These are phyloP conservation scores for Trachymyrmex cornetzi DNA, from an alignment of 1,140 invertebrate species.

Conservation along the genomic window DNA sequence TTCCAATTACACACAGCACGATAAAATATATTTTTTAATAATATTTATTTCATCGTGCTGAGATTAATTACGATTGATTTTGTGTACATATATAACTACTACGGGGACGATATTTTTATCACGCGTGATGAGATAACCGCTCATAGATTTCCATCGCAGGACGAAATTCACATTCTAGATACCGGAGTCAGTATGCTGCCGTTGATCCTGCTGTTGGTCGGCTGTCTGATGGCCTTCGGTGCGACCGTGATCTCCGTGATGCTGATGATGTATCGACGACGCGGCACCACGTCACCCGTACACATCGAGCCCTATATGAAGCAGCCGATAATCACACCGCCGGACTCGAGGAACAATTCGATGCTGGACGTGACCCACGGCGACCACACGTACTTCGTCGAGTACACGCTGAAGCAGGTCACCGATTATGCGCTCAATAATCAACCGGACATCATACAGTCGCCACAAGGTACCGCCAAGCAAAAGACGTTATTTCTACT, in stretches of 20 bases:
- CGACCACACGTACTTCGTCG: slow-evolving; percentile 87
- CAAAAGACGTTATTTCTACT: not conserved
- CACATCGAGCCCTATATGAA: slow-evolving; percentile 87
- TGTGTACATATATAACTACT: not conserved
- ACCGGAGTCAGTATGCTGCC: slow-evolving; percentile 88
- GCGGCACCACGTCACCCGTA: slow-evolving; percentile 85
- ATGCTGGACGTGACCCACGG: slow-evolving; percentile 87
- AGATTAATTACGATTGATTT: not conserved
- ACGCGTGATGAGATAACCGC: not conserved
- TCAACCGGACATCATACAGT: slow-evolving; percentile 87
- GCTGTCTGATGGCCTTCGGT: slow-evolving; percentile 88
- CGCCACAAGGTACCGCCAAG: slow-evolving; percentile 84
- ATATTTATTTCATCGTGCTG: not conserved
- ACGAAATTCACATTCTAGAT: slow-evolving; percentile 85
- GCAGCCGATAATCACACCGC: slow-evolving; percentile 87
- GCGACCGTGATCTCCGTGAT: slow-evolving; percentile 89
- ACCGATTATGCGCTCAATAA: slow-evolving; percentile 85
- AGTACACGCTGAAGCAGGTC: slow-evolving; percentile 87
- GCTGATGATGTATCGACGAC: slow-evolving; percentile 86
- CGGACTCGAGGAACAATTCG: slow-evolving; percentile 86
- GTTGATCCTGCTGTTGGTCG: slow-evolving; percentile 88
- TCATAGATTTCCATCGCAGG: not conserved
- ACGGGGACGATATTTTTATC: not conserved
- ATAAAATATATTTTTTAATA: not conserved
- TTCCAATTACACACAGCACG: not conserved